Evolutionary conservation across 2,797 vertebrate genomes (phyloP).

Genomic region (Oryzias dopingdopingensis): DNA sequence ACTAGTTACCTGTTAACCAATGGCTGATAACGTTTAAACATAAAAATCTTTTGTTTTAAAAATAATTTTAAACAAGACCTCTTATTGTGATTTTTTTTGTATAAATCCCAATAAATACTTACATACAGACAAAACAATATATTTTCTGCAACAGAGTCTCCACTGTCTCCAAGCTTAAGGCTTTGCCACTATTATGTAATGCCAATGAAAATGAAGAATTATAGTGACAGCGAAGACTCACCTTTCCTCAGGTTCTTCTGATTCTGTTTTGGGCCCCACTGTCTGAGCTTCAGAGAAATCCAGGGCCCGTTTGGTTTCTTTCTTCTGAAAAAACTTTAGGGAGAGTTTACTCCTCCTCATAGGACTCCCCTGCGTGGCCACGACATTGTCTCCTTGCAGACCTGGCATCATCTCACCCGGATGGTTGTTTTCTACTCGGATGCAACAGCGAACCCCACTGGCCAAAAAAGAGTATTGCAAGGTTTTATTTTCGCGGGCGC

Average conservation of each 20-base stretch:
- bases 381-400: constrained; percentile 80
- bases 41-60: too few relatives aligned
- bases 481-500: constrained; percentile 28
- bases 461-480: constrained; percentile 9
- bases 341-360: constrained; percentile 89
- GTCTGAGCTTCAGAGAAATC: constrained; percentile 87
- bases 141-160: too few relatives aligned
- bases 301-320: constrained; percentile 90
- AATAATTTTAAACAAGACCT: too few relatives aligned
- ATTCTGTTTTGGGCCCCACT: constrained; percentile 76
- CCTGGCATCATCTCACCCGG: constrained; percentile 67
- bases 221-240: constrained; percentile 23
- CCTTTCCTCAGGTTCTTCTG: constrained; percentile 76
- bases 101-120: too few relatives aligned
- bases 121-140: too few relatives aligned
- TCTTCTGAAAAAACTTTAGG: constrained; percentile 94
- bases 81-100: too few relatives aligned
- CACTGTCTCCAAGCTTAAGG: too few relatives aligned
- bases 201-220: too few relatives aligned
- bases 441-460: constrained; percentile 57
- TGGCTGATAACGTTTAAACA: too few relatives aligned
- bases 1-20: too few relatives aligned
- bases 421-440: constrained; percentile 7
- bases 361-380: constrained; percentile 81
- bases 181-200: too few relatives aligned